A percentile compares a stretch with the other conserved stretches of the same genome.
These are phyloP conservation scores for Pseudocheirus occidentalis DNA, from an alignment of 2,797 vertebrate species.

Conservation along the genomic window DNA sequence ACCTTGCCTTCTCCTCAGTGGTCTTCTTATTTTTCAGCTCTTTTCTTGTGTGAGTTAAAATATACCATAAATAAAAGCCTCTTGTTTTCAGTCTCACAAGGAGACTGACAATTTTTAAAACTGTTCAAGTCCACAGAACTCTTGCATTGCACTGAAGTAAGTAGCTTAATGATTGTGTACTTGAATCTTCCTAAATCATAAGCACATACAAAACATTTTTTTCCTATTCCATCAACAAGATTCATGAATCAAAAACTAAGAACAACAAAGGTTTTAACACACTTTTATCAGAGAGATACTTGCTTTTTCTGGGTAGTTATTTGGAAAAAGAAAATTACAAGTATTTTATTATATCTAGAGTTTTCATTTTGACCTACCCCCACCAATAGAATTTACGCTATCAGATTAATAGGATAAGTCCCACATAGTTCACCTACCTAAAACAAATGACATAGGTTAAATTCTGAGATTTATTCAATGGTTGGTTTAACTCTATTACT, in stretches of 20 bases:
- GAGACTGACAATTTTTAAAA: background rate
- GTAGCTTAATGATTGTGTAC: conserved; percentile 19
- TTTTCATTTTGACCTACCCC: conserved; percentile 40
- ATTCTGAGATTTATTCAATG: conserved; percentile 29
- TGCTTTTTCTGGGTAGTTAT: background rate
- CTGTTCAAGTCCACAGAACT: background rate
- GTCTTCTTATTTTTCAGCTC: background rate
- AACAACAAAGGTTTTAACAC: background rate
- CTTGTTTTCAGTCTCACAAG: background rate
- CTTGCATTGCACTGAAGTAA: background rate
- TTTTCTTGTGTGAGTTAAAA: background rate
- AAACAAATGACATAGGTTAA: conserved; percentile 47
- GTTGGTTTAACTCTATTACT: conserved; percentile 65
- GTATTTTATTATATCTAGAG: conserved; percentile 24
- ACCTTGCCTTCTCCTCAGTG: background rate
- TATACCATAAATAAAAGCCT: background rate
- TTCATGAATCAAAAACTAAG: background rate
- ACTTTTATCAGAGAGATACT: background rate
- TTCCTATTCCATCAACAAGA: background rate
- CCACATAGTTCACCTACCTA: conserved; percentile 27
- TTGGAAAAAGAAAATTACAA: conserved; percentile 44
- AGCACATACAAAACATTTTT: background rate
- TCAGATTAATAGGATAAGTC: background rate
- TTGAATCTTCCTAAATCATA: background rate
- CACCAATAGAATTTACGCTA: background rate